These are phyloP conservation scores for Pammene aurita DNA, from an alignment of 2,888 invertebrate species.

Conservation along the genomic window DNA sequence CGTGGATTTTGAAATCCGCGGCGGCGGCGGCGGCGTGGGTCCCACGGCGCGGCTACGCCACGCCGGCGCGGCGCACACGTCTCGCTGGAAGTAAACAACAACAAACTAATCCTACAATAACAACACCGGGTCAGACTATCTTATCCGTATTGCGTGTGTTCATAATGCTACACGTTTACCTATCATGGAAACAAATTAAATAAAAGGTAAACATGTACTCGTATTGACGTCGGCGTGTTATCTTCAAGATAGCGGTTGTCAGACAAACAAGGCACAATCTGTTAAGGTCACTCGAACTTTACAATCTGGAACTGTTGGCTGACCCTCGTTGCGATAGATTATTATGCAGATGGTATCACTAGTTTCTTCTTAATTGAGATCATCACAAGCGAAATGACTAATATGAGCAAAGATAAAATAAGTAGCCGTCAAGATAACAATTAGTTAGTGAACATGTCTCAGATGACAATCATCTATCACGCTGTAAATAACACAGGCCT, in stretches of 20 bases:
- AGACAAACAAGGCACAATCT: slow-evolving; percentile 52
- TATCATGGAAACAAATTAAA: slow-evolving; percentile 37
- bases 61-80: too few species aligned
- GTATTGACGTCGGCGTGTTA: slow-evolving; percentile 45
- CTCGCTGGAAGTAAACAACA: neutral
- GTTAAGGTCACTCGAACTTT: slow-evolving; percentile 51
- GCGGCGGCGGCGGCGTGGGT: too few species aligned
- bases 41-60: too few species aligned
- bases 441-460: slow-evolving; percentile 1
- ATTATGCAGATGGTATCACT: slow-evolving; percentile 50
- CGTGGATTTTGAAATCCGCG: too few species aligned
- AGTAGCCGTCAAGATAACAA: neutral
- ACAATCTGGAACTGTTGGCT: slow-evolving; percentile 49
- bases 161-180: slow-evolving; percentile 8
- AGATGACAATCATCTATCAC: neutral
- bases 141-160: slow-evolving; percentile 58
- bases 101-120: slow-evolving; percentile 39
- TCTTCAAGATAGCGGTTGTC: slow-evolving; percentile 48
- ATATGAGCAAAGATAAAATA: slow-evolving; percentile 10
- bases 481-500: neutral
- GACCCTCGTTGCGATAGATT: slow-evolving; percentile 44
- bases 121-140: slow-evolving; percentile 41
- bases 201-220: slow-evolving; percentile 38
- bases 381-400: slow-evolving; percentile 5
- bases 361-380: slow-evolving; percentile 40